These are phyloP conservation scores for Tinea pellionella DNA, from an alignment of 2,888 invertebrate species.

Conservation along the genomic window DNA sequence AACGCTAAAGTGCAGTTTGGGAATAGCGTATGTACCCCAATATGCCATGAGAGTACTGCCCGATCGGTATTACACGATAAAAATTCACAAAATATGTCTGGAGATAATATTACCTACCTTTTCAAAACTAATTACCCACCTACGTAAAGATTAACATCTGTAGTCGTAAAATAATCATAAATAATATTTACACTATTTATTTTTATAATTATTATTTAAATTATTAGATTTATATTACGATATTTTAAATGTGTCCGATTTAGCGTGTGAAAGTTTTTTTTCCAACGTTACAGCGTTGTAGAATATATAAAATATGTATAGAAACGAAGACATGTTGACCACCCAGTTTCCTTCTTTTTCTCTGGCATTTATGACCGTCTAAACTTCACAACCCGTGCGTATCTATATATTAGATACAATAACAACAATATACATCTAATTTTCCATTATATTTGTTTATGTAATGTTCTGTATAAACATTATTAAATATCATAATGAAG, in stretches of 20 bases:
- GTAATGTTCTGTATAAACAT: not conserved
- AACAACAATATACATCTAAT: too few relatives aligned
- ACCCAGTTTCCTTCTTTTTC: constrained; percentile 32
- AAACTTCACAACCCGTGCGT: not conserved
- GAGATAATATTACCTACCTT: constrained; percentile 20
- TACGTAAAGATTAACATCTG: not conserved
- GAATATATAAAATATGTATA: constrained; percentile 59
- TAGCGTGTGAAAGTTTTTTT: constrained; percentile 22
- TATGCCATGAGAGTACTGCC: constrained; percentile 55
- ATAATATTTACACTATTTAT: too few relatives aligned
- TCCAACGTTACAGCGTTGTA: not conserved
- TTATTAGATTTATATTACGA: too few relatives aligned
- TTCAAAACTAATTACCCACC: not conserved
- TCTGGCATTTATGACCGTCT: constrained; percentile 35
- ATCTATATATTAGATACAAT: not conserved
- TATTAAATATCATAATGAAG: not conserved
- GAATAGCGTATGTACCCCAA: constrained; percentile 65
- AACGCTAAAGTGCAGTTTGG: constrained; percentile 67
- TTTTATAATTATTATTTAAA: too few relatives aligned
- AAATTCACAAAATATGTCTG: constrained; percentile 21
- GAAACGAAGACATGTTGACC: constrained; percentile 42
- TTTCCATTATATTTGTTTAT: too few relatives aligned
- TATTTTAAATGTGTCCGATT: constrained; percentile 24
- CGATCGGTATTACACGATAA: constrained; percentile 17
- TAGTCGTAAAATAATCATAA: too few relatives aligned